phyloP scores from a whole-genome alignment of 2,797 vertebrate species.

The Microctenopoma steveboyesi region DNA sequence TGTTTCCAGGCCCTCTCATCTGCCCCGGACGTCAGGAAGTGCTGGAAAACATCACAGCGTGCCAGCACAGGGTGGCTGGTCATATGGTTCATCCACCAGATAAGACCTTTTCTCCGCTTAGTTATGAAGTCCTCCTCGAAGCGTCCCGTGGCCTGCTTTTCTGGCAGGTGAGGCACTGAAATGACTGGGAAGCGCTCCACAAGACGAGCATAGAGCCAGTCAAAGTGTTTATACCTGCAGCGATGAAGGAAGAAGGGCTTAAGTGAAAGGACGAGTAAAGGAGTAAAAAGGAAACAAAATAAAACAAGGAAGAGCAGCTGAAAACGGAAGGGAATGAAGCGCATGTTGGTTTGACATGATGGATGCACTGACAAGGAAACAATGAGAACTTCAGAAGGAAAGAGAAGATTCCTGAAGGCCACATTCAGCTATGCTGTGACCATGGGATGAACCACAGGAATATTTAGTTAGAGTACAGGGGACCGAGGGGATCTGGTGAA shows the following conservation, averaged over 20 bases:
- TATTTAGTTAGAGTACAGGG: constrained; percentile 7
- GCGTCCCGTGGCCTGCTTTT: constrained; percentile 97
- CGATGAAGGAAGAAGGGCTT: neutral
- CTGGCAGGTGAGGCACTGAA: constrained; percentile 94
- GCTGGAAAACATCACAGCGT: constrained; percentile 94
- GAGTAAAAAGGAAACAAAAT: neutral
- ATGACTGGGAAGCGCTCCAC: constrained; percentile 96
- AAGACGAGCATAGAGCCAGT: constrained; percentile 94
- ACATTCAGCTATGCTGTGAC: constrained; percentile 29
- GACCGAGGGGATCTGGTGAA: neutral
- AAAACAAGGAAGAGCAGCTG: neutral
- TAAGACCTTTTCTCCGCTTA: constrained; percentile 93
- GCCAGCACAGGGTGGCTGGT: constrained; percentile 94
- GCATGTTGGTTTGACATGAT: constrained; percentile 11
- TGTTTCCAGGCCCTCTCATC: constrained; percentile 97
- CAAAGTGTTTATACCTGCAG: constrained; percentile 93
- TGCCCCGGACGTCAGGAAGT: constrained; percentile 91
- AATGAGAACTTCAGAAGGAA: constrained; percentile 33
- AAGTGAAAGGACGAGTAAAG: neutral
- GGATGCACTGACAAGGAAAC: constrained; percentile 25
- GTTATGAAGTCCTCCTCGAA: constrained; percentile 98
- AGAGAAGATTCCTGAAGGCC: constrained; percentile 26
- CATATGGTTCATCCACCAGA: constrained; percentile 99
- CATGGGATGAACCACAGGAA: constrained; percentile 27
- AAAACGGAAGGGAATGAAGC: constrained; percentile 17